Evolutionary conservation across 2,797 vertebrate species (phyloP), one percentile per base, ranked within the genome.

Genomic region (Poecilia picta): DNA sequence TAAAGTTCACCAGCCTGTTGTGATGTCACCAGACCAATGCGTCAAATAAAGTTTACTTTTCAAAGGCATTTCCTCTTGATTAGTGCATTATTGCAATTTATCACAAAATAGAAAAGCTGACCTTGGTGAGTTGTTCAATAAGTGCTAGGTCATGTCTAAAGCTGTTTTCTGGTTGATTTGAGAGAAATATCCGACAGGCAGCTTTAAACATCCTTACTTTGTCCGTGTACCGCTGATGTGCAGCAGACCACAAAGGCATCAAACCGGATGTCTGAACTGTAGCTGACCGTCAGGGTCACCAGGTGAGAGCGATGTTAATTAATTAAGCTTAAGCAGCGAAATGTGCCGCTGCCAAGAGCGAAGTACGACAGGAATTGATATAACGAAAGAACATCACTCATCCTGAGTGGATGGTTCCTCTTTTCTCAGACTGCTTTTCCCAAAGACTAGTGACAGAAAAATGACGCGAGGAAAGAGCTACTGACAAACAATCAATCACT

Each of bases 401-500:
- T 66, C 36, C 3, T 47, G 6, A 66, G 46, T 28, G 1, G 2
- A 71, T 8, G 43, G 41, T 71, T 76, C 75, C 59, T 76, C 59
- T 51, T 76, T 66, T 36, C 15, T 25, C 36, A 25, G 64, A 51
- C 66, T 46, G 12, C 55, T 66, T 33, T 1, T 31, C 12, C 20
- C 18, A 23, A 23, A 66, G 13, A 1, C 20, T 12, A 33, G 4
- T 25, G 5, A 12, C 25, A 36, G 41, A 43, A 31, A 5, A 78
- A 23, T 1, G 68, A 70, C 15, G 5, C 5, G 36, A 13, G 45
- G 46, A 51, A 75, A 66, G 23, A 47, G 53, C 4, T 33, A 2
- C 16, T 1, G 3, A 8, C 2, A 1, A 2, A 1, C 5, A 80
- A 1, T 18, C 18, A 2, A 1, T 0, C 0, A 1, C 10, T 3